These are phyloP conservation scores for Semibalanus balanoides DNA, from an alignment of 1,140 invertebrate genomes.

Conservation along the genomic window DNA sequence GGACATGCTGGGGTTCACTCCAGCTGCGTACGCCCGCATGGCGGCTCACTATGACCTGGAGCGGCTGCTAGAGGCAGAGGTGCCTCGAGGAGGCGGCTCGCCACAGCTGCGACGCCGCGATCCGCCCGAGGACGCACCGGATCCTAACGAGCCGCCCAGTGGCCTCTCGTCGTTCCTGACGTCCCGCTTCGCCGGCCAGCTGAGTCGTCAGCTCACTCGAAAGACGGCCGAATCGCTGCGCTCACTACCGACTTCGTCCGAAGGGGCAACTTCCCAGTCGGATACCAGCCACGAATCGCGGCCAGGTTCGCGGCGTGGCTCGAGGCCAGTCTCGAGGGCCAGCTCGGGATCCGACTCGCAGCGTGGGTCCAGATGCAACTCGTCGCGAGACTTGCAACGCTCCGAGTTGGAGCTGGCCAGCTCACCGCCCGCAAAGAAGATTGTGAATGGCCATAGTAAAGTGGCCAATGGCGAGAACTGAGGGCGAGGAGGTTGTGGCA, in stretches of 20 bases:
- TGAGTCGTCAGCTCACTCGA: background rate
- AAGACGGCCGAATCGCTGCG: background rate
- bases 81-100: background rate
- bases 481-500: no score
- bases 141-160: background rate
- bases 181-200: background rate
- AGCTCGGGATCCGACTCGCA: no score
- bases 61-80: background rate
- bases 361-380: no score
- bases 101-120: background rate
- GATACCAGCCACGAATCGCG: no score
- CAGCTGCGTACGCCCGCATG: background rate
- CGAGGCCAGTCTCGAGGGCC: no score
- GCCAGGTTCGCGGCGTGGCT: no score
- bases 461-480: no score
- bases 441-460: no score
- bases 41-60: background rate
- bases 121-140: background rate
- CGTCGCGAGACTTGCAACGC: no score
- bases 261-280: background rate
- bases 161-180: background rate
- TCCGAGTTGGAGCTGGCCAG: no score
- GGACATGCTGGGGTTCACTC: background rate
- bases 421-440: no score
- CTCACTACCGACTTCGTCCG: background rate